These are phyloP conservation scores for Cyrtonyx montezumae DNA, from an alignment of 2,113 vertebrate genomes.

Conservation along the genomic window DNA sequence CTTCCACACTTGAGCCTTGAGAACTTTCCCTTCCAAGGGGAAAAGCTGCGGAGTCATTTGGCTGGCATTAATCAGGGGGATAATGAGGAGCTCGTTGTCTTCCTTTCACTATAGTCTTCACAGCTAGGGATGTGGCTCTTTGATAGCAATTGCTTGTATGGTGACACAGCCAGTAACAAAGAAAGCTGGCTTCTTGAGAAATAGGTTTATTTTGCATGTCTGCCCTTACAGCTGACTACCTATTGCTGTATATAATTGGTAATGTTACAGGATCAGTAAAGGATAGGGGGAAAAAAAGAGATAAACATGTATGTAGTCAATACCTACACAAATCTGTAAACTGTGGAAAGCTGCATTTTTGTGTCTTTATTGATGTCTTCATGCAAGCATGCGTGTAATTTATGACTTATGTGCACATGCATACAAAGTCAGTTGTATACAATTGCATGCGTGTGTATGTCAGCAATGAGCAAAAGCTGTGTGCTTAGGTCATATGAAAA, in stretches of 20 bases:
- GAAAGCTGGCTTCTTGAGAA: background rate
- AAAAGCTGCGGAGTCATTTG: background rate
- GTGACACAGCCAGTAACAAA: background rate
- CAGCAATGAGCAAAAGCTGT: background rate
- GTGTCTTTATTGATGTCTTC: background rate
- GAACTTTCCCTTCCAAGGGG: rapidly evolving
- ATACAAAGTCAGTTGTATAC: background rate
- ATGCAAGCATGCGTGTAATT: background rate
- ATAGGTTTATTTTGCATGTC: background rate
- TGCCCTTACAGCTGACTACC: background rate
- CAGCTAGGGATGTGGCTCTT: background rate
- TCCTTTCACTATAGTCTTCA: background rate
- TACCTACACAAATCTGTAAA: too few species aligned
- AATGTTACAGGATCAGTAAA: background rate
- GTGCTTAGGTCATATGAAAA: background rate
- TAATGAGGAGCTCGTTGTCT: background rate
- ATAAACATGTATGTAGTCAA: background rate
- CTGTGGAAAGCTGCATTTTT: background rate
- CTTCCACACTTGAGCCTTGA: background rate
- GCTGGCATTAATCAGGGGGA: background rate
- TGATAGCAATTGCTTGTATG: background rate
- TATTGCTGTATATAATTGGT: background rate
- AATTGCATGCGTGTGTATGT: rapidly evolving
- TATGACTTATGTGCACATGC: rapidly evolving
- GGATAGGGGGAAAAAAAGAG: background rate